Conservation (phyloP, 2,888 invertebrate genomes). For the Spodoptera picta region DNA sequence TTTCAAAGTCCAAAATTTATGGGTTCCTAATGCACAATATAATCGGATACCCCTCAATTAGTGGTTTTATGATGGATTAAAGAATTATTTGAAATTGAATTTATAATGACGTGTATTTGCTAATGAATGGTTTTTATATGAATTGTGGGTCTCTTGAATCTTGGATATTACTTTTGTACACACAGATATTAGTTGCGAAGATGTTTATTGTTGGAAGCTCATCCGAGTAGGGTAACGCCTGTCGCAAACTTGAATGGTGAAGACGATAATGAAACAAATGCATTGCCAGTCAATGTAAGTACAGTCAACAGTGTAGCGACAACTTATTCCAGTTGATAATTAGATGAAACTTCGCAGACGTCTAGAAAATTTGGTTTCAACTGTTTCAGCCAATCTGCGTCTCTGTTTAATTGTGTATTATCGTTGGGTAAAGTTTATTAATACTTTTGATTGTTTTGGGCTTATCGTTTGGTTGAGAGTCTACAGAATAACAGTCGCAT, state of each 20-base stretch:
- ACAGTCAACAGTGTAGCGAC: conserved; percentile 15
- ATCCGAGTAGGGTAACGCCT: conserved; percentile 8
- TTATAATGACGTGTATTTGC: conserved; percentile 13
- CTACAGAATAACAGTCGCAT: no score
- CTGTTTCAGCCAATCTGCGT: conserved; percentile 25
- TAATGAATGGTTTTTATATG: conserved; percentile 3
- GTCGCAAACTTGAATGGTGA: conserved; percentile 7
- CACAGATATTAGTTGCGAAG: conserved; percentile 10
- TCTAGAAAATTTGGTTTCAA: conserved; percentile 50
- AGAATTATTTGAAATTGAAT: conserved; percentile 21
- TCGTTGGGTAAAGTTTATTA: conserved; percentile 19
- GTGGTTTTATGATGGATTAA: conserved; percentile 24
- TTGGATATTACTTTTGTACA: conserved; percentile 16
- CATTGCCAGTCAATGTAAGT: conserved; percentile 22
- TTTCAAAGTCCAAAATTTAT: conserved; percentile 16
- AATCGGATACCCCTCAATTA: conserved; percentile 25
- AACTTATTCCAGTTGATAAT: conserved; percentile 44
- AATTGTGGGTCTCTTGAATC: conserved; percentile 4
- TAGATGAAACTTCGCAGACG: conserved; percentile 58
- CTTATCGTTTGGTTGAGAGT: background rate
- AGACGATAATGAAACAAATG: conserved; percentile 36
- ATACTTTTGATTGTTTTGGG: conserved; percentile 20
- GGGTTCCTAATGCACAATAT: conserved; percentile 25
- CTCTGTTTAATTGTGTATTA: conserved; percentile 42
- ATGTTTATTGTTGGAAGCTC: conserved; percentile 10